Base-by-base conservation (phyloP, 2,113 vertebrate genomes). In the Tachycineta bicolor region DNA sequence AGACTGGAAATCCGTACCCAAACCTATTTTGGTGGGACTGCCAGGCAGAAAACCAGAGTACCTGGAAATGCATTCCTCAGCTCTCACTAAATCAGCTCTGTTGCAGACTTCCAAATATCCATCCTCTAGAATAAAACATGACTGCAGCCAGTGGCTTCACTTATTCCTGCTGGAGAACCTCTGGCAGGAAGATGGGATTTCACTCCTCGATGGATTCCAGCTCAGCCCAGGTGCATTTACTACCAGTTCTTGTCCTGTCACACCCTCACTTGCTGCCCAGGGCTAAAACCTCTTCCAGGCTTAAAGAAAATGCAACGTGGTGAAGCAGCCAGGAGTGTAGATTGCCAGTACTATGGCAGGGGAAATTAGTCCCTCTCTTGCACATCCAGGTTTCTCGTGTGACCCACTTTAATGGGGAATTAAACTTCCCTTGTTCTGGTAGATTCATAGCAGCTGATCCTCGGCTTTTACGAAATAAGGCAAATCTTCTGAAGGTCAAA, bases 401-500 rank as follows among this genome's bases (percentile, higher is more conserved):
- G 76, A 74, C 33, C 75, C 43, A 69, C 12, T 83, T 88, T 39
- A 96, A 90, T 21, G 14, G 28, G 71, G 90, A 90, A 94, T 93
- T 90, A 91, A 92, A 65, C 46, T 95, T 87, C 31, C 28, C 37
- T 73, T 74, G 31, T 50, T 92, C 75, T 49, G 46, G 62, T 64
- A 88, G 58, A 79, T 88, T 85, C 88, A 83, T 29, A 34, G 90
- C 75, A 92, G 67, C 37, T 77, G 52, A 90, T 69, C 50, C 22
- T 79, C 70, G 76, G 58, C n/a, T 76, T 83, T 88, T 90, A 50
- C 31, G 50, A 69, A 94, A 79, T 18, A 83, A 46, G 92, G 53
- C 90, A 83, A 84, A 77, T 55, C 53, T 90, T 80, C 37, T 3
- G 2, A 83, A 96, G 71, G 92, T 92, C 94, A 94, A 62, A 85